Evolutionary conservation across 2,888 invertebrate genomes (phyloP), one percentile per base, ranked within the genome.

Genomic region (Tuberolachnus salignus): DNA sequence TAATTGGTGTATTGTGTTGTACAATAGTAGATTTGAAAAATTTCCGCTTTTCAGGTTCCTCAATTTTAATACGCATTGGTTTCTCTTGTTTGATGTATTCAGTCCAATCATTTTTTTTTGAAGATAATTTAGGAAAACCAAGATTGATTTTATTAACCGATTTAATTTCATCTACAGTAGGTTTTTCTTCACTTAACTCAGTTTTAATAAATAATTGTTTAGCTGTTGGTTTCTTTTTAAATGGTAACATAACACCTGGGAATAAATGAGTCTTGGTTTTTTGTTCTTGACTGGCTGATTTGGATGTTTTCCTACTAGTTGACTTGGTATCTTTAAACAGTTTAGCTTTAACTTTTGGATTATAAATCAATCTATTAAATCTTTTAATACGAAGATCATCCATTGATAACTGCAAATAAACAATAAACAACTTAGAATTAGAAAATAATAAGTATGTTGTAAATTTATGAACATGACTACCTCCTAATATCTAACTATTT

Each of bases 21-120:
- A 69, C 42, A 16, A 78, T n/a, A 49, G 26, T 78, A n/a, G 78
- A 78, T 42, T 78, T 78, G 9, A 78, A 78, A 78, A 78, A 78
- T 61, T 78, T 78, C 42, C 78, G 46, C 3, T 69, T 78, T n/a
- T 61, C 78, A 9, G 78, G 42, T 13, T 61, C 14, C 19, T 69
- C 69, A 21, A 61, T 69, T 21, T 57, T 78, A 42, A 78, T 78
- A 10, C 78, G 67, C 21, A 59, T 51, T 11, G 78, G 78, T 69
- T 69, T 78, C 42, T 69, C 59, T n/a, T 51, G 57, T 61, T 59
- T 78, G 9, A 78, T 69, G 14, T 59, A 69, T 21, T 78, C 14
- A 2, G 59, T 49, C 78, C 78, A 78, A 21, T 23, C 16, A 10
- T 69, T 67, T 69, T 78, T 78, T 61, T 61, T 69, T 8, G 34